Conservation (phyloP, 2,888 invertebrate genomes). For the Mayetiola destructor region DNA sequence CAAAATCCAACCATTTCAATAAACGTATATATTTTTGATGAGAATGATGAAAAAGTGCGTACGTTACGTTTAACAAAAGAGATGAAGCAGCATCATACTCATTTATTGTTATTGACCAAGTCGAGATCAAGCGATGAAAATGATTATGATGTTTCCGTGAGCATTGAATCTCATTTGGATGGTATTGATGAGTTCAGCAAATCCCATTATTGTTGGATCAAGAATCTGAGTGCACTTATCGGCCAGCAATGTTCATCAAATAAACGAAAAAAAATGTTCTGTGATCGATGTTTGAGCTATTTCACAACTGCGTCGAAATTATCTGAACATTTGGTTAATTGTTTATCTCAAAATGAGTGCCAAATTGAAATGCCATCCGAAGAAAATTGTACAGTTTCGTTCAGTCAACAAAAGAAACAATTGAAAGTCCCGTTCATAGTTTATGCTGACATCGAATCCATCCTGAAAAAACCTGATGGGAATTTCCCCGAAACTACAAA, state of each 20-base stretch:
- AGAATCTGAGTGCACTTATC: constrained; percentile 18
- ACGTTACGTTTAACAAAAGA: constrained; percentile 20
- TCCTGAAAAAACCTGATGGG: constrained; percentile 13
- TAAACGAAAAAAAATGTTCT: constrained; percentile 15
- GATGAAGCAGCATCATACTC: constrained; percentile 18
- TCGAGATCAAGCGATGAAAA: neutral
- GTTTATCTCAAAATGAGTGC: constrained; percentile 2
- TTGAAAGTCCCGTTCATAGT: constrained; percentile 17
- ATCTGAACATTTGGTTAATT: neutral
- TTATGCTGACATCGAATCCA: constrained; percentile 20
- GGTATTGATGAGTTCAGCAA: neutral
- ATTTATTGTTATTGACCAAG: neutral
- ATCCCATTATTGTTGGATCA: constrained; percentile 18
- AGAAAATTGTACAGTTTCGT: constrained; percentile 15
- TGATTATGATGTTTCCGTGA: neutral
- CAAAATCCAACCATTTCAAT: neutral
- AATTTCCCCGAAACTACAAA: neutral
- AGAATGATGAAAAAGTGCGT: neutral
- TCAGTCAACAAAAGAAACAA: constrained; percentile 17
- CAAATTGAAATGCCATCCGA: constrained; percentile 15
- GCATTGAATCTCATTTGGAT: neutral
- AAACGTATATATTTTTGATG: neutral
- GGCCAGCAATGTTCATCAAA: constrained; percentile 13
- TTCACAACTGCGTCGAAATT: constrained; percentile 12
- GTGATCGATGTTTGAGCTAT: constrained; percentile 20